A percentile compares a stretch with the other conserved stretches of the same genome.
phyloP scores from a whole-genome alignment of 2,797 vertebrate genomes.

The Clarias laeviceps region DNA sequence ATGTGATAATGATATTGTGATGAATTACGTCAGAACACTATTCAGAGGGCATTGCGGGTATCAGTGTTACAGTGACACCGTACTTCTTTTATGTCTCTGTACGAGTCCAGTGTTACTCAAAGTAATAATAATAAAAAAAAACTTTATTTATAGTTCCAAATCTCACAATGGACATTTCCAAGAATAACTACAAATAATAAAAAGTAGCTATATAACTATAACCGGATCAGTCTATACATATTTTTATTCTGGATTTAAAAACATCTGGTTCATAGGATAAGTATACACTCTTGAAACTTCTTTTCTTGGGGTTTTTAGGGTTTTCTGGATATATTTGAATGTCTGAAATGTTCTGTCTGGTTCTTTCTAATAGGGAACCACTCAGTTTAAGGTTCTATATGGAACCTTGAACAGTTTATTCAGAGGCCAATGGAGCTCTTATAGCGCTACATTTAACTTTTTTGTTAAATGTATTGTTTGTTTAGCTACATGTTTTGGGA shows the following conservation, averaged over 20 bases:
- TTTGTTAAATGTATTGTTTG: too few relatives aligned
- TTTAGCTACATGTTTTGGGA: too few relatives aligned
- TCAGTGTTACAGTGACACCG: not conserved
- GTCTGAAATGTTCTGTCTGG: not conserved
- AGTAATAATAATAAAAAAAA: not conserved
- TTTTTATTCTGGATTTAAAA: not conserved
- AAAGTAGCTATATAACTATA: not conserved
- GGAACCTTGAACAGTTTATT: not conserved
- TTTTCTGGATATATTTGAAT: not conserved
- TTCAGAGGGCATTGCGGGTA: not conserved
- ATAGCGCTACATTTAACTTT: not conserved
- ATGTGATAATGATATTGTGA: not conserved
- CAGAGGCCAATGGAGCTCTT: not conserved
- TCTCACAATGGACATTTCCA: not conserved
- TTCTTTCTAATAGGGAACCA: not conserved
- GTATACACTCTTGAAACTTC: not conserved
- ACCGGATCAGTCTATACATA: too few relatives aligned
- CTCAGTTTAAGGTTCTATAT: not conserved
- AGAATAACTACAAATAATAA: not conserved
- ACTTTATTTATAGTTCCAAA: not conserved
- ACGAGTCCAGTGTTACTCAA: not conserved
- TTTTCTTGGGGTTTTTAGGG: too few relatives aligned
- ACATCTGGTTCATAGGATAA: not conserved
- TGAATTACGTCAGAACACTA: not conserved
- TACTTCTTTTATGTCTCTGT: not conserved